Conservation (phyloP, 2,797 vertebrate species). For the Chiloscyllium punctatum region DNA sequence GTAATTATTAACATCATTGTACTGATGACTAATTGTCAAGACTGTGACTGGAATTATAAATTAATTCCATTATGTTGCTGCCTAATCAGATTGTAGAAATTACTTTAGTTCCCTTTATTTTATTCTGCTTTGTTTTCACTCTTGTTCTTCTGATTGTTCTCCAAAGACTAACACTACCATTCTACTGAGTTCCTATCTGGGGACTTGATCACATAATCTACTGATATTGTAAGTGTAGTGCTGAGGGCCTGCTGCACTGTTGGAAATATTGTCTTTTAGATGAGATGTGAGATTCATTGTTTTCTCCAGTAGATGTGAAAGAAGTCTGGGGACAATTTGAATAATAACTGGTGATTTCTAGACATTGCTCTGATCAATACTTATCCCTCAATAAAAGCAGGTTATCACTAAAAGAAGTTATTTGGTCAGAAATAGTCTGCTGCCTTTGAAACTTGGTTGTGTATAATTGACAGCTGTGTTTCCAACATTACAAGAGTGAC, state of each 20-base stretch:
- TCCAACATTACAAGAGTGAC: too few species aligned
- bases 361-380: too few species aligned
- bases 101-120: neutral
- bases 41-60: neutral
- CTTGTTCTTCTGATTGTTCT: neutral
- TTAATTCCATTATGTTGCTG: neutral
- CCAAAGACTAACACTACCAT: neutral
- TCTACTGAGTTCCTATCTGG: neutral
- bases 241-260: neutral
- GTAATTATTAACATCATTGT: neutral
- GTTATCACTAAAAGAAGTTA: neutral
- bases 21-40: neutral
- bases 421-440: neutral
- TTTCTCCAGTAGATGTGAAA: neutral
- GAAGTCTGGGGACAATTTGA: neutral
- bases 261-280: neutral
- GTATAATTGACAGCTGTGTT: too few species aligned
- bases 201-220: neutral
- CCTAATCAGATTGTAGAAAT: neutral
- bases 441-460: neutral
- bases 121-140: neutral
- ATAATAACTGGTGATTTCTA: neutral
- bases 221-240: neutral
- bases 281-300: neutral
- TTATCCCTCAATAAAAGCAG: too few species aligned